Base-by-base conservation (phyloP, 2,888 invertebrate genomes). In the Andrena chrysosceles region DNA sequence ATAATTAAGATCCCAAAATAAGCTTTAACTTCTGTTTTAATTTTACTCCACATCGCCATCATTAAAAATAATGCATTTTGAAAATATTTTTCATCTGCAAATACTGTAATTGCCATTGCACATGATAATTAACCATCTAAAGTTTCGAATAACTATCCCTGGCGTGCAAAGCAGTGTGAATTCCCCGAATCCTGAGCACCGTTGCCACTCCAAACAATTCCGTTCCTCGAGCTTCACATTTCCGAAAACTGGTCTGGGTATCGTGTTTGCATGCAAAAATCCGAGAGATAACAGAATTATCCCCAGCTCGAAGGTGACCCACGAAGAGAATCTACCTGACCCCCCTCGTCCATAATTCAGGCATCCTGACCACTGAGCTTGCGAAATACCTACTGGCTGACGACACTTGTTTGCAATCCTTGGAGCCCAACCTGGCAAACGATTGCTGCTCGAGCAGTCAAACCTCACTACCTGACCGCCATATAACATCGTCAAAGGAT, bases 401-500 rank as follows among this genome's bases (percentile, higher is more conserved):
- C 83, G 83, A 74, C 64, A 71, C 31, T 8, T 83, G 59, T 79
- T 78, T 72, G 75, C 48, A 68, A 79, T 79, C 75, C 66, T 79
- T 59, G 56, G 33, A 20, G 35, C 71, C 49, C 31, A 67, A 64
- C 80, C 62, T 66, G 71, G 31, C 73, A 62, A 66, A 78, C 72
- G 62, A 69, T 72, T 74, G 60, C 67, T 42, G 52, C 54, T 66
- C 59, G 62, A 70, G 75, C 56, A 56, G 20, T 54, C 54, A 20
- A 52, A 20, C 54, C 49, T 64, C 49, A 29, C 63, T 84, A 87
- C 80, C 81, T 78, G 82, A 56, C 67, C 13, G 20, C 20, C 56
- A 60, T 35, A 67, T 63, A 73, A 68, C 66, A 33, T 20, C 26
- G 33, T 62, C n/a, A 31, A 52, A 52, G 59, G 66, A 68, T 42